Conservation (phyloP, 1,140 invertebrate species). For the Drosophila micromelanica region DNA sequence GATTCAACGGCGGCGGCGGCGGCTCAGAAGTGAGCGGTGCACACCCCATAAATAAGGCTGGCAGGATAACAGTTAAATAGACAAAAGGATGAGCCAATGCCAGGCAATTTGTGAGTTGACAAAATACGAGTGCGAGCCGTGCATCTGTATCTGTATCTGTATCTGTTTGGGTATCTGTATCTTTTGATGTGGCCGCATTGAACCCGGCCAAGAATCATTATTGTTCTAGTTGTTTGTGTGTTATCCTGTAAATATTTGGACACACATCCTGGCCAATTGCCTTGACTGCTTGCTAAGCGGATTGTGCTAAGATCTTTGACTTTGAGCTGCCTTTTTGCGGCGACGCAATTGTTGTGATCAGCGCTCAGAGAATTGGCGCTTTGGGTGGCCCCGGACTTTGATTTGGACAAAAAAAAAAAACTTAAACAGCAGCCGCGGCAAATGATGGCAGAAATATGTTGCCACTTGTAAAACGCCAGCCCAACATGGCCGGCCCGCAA, state of each 20-base stretch:
- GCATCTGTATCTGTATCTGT: constrained; percentile 6
- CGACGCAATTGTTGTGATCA: constrained; percentile 30
- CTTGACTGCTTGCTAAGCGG: constrained; percentile 47
- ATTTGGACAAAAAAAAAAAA: neutral
- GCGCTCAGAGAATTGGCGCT: constrained; percentile 59
- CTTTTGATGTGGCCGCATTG: constrained; percentile 50
- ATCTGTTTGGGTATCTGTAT: neutral
- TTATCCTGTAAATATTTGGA: constrained; percentile 74
- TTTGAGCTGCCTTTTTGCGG: constrained; percentile 14
- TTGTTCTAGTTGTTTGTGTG: constrained; percentile 8
- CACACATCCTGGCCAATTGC: constrained; percentile 51
- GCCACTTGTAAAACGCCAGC: constrained; percentile 75
- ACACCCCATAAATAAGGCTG: constrained; percentile 66
- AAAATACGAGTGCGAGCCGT: constrained; percentile 63
- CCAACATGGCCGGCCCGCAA: constrained; percentile 57
- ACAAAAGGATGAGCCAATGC: constrained; percentile 59
- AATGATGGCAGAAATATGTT: constrained; percentile 59
- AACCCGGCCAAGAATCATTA: constrained; percentile 16
- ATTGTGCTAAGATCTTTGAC: constrained; percentile 60
- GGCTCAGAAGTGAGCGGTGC: constrained; percentile 33
- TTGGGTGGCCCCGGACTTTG: constrained; percentile 64
- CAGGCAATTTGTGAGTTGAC: constrained; percentile 82
- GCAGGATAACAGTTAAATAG: constrained; percentile 46
- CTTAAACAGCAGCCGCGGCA: constrained; percentile 18
- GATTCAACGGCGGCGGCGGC: constrained; percentile 10